Evolutionary conservation across 23 tunicate species (phyloP).

Genomic region (Halocynthia roretzi): DNA sequence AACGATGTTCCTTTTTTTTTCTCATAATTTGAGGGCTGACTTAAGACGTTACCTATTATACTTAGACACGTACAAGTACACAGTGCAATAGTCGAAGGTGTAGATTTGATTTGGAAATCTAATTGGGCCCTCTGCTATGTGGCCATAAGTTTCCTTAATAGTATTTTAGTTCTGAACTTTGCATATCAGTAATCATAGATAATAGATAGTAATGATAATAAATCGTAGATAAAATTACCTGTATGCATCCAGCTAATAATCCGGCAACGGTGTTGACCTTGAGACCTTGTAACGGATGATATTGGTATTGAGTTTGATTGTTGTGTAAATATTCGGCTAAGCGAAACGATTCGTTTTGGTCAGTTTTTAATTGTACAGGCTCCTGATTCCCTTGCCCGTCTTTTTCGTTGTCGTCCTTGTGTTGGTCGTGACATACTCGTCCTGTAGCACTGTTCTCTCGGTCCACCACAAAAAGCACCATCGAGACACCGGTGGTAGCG

Average conservation of each 20-base stretch:
- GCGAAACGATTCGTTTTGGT: not conserved
- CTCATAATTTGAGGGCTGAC: too few species aligned
- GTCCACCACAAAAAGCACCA: slow-evolving; percentile 72
- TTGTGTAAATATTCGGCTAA: not conserved
- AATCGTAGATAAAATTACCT: slow-evolving; percentile 30
- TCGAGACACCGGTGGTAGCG: slow-evolving; percentile 41
- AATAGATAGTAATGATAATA: not conserved
- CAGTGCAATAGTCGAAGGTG: too few species aligned
- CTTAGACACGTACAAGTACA: too few species aligned
- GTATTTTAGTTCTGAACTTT: too few species aligned
- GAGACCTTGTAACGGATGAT: slow-evolving; percentile 41
- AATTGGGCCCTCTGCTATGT: too few species aligned
- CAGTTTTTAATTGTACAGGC: not conserved
- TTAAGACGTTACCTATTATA: too few species aligned
- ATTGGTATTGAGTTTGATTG: not conserved
- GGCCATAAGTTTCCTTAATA: too few species aligned
- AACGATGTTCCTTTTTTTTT: too few species aligned
- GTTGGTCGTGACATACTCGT: slow-evolving; percentile 43
- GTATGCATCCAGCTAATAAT: slow-evolving; percentile 60
- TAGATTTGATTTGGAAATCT: too few species aligned
- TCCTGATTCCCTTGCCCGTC: not conserved
- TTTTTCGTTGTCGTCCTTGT: not conserved
- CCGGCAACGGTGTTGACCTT: slow-evolving; percentile 73
- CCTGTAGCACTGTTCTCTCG: slow-evolving; percentile 77
- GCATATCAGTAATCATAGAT: too few species aligned